Conservation (phyloP, 2,113 vertebrate genomes). For the Poeciliopsis prolifica region DNA sequence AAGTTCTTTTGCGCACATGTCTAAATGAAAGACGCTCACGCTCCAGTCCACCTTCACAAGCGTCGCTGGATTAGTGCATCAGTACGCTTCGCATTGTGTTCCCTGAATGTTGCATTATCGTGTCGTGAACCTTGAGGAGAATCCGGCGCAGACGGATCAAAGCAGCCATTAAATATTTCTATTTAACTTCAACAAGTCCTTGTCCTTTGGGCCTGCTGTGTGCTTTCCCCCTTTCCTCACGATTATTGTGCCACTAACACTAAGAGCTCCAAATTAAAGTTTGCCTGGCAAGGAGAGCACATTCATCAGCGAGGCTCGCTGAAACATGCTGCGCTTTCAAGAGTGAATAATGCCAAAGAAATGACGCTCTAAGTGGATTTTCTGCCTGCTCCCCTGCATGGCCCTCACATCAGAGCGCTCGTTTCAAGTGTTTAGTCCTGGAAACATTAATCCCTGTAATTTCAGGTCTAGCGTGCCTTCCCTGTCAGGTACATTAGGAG, state of each 20-base stretch:
- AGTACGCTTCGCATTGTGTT: neutral
- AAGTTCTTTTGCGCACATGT: no score
- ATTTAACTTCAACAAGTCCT: conserved; percentile 31
- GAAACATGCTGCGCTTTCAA: conserved; percentile 62
- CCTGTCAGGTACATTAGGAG: conserved; percentile 78
- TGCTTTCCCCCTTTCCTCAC: conserved; percentile 40
- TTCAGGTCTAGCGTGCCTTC: conserved; percentile 71
- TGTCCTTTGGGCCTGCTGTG: conserved; percentile 36
- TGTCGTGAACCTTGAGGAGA: conserved; percentile 2
- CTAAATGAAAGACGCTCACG: no score
- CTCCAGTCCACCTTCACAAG: no score
- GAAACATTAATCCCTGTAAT: conserved; percentile 82
- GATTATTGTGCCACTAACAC: conserved; percentile 61
- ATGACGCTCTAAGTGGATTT: conserved; percentile 77
- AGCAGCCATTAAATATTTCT: conserved; percentile 36
- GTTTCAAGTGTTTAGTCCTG: conserved; percentile 77
- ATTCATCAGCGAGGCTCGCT: conserved; percentile 67
- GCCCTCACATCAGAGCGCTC: conserved; percentile 70
- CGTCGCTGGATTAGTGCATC: neutral
- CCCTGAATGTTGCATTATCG: neutral
- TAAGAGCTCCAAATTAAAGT: conserved; percentile 72
- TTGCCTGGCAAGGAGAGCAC: conserved; percentile 50
- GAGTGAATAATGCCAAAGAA: conserved; percentile 75
- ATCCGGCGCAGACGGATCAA: conserved; percentile 40
- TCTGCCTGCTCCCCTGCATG: conserved; percentile 70